Conservation (phyloP, 2,113 vertebrate species). For the Colaptes auratus region DNA sequence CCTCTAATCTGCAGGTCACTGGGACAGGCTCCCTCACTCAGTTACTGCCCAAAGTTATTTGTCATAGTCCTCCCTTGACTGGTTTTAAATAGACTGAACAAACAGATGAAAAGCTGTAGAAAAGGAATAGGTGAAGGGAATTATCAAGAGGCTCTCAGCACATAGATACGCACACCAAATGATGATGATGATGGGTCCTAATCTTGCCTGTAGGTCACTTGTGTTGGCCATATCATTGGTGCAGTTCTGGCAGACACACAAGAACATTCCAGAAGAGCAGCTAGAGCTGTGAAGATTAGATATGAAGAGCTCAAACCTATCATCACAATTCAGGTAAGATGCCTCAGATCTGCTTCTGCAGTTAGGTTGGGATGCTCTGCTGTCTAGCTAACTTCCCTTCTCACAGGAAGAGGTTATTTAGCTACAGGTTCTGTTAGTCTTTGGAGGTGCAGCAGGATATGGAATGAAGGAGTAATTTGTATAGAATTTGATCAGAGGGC, state of each 20-base stretch:
- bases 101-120: not conserved
- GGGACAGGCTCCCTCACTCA: not conserved
- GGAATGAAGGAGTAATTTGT: not conserved
- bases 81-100: not conserved
- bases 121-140: not conserved
- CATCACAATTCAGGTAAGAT: slow-evolving; percentile 90
- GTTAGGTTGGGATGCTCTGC: not conserved
- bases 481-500: not conserved
- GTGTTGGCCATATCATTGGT: slow-evolving; percentile 92
- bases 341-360: not conserved
- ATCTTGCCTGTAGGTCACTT: slow-evolving; percentile 85
- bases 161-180: not conserved
- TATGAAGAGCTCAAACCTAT: slow-evolving; percentile 89
- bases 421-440: fast-evolving
- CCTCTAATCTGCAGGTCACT: not conserved
- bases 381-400: not conserved
- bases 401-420: not conserved
- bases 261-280: slow-evolving; percentile 88
- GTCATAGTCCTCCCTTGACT: not conserved
- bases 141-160: not conserved
- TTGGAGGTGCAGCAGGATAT: not conserved
- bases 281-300: slow-evolving; percentile 84
- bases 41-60: not conserved
- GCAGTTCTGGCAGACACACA: slow-evolving; percentile 91
- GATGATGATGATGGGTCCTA: not conserved